Base-by-base conservation (phyloP, 2,888 invertebrate genomes). In the Athripsodes cinereus region DNA sequence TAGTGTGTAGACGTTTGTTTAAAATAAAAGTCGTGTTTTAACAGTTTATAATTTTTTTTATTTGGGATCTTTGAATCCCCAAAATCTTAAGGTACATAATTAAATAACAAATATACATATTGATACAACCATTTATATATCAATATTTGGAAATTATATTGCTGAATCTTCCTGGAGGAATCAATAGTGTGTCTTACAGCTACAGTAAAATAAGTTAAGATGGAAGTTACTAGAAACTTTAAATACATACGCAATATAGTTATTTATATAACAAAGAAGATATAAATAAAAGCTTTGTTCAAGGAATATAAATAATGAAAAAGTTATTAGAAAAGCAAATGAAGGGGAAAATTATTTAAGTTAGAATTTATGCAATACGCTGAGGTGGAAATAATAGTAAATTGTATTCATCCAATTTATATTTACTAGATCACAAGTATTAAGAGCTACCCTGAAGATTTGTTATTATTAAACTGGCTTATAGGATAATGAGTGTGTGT, bases 101-200 rank as follows among this genome's bases (percentile, higher is more conserved):
- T 26, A 26, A 26, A 40, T 40, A 40, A 40, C 40, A 40, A 40
- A 40, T 40, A n/a, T n/a, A 40, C 40, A 40, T 40, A 40, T 40
- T 40, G 40, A 40, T 40, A 40, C 13, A 40, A 40, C 10, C 3
- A 10, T 40, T 40, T 13, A 40, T 40, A 40, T 16, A 40, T 40
- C 40, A 40, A 40, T 16, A 40, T n/a, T 26, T 40, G 40, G 40
- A 40, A 40, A 40, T 40, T 3, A 40, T n/a, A 16, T 40, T 13
- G 40, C 16, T 16, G 16, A 40, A 40, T 40, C 16, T 40, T 40
- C 40, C 40, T 40, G 40, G 3, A 40, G 40, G 40, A 40, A 40
- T 40, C 10, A 40, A 40, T 40, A 13, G 5, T 40, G 11, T 31
- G 16, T 40, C 40, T 40, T 40, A 40, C 40, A 40, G 16, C 40